Evolutionary conservation across 2,113 vertebrate genomes (phyloP).

Genomic region (Charina bottae): DNA sequence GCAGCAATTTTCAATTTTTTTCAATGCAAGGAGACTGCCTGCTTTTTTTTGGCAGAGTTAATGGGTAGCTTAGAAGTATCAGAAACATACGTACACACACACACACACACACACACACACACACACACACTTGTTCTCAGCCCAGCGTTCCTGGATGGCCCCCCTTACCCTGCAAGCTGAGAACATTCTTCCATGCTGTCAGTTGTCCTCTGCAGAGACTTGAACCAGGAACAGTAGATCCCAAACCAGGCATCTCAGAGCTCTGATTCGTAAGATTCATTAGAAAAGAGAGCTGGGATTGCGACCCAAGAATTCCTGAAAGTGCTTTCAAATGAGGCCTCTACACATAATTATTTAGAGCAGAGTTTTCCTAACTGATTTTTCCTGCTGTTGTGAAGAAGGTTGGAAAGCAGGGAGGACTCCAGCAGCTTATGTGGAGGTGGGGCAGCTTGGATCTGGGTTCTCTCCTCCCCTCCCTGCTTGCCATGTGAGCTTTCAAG

Average conservation of each 20-base stretch:
- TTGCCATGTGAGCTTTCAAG: background rate
- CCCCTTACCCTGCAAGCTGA: background rate
- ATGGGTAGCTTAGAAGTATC: background rate
- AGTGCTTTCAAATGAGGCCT: background rate
- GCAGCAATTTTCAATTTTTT: background rate
- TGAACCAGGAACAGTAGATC: background rate
- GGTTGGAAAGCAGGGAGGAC: too few species aligned
- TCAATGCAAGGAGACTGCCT: background rate
- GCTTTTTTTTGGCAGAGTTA: background rate
- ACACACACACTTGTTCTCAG: background rate
- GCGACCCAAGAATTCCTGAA: background rate
- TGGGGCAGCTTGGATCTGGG: too few species aligned
- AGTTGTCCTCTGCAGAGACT: background rate
- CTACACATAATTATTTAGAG: background rate
- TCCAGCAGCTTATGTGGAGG: too few species aligned
- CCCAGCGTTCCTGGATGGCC: background rate
- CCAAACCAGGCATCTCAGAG: background rate
- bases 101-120: background rate
- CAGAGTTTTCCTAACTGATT: too few species aligned
- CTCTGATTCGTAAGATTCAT: background rate
- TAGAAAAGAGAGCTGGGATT: background rate
- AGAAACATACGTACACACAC: background rate
- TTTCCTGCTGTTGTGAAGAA: too few species aligned
- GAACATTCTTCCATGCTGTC: background rate
- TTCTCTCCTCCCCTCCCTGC: too few species aligned